Evolutionary conservation across 2,113 vertebrate genomes (phyloP), one percentile per base, ranked within the genome.

Genomic region (Brachirus orientalis): DNA sequence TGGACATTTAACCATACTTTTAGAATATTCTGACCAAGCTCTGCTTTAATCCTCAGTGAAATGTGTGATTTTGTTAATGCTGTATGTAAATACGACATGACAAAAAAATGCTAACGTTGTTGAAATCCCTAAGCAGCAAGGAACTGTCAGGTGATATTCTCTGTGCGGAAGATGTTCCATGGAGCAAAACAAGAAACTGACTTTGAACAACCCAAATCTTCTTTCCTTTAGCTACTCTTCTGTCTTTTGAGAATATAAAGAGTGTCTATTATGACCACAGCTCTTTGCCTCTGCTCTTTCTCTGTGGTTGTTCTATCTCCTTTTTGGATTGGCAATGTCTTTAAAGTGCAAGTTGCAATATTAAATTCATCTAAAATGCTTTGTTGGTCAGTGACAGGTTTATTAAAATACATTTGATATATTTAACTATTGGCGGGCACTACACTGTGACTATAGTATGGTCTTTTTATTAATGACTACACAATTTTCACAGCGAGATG

Each of bases 301-400:
- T 79, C 64, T 80, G 46, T 87, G 51, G 68, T 68, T 82, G 80
- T 72, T 72, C 55, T 67, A 19, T 65, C 60, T 63, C 62, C 10
- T 50, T 80, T 84, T 77, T 74, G 68, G 53, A 82, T 72, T 82
- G 50, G 81, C 68, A 58, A 20, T 84, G 74, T 87, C 77, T 82
- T 83, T 83, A 44, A 83, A 84, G 81, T 87, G 78, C 76, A 75
- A 80, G 70, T 83, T 83, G 83, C 81, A 81, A 84, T 86, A 88
- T 88, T 88, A 88, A 86, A 88, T 84, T 72, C 7, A 74, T 84
- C 63, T 77, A 40, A 85, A 84, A 68, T 28, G 33, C 14, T 54
- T 17, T 3, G 8, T 18, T 57, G 16, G 47, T 76, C 55, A 44
- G 11, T 66, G 16, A 35, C 33, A 20, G 8, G 56, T 65, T 75